Evolutionary conservation across 2,113 vertebrate species (phyloP), one percentile per base, ranked within the genome.

Genomic region (Rhabdornis inornatus): DNA sequence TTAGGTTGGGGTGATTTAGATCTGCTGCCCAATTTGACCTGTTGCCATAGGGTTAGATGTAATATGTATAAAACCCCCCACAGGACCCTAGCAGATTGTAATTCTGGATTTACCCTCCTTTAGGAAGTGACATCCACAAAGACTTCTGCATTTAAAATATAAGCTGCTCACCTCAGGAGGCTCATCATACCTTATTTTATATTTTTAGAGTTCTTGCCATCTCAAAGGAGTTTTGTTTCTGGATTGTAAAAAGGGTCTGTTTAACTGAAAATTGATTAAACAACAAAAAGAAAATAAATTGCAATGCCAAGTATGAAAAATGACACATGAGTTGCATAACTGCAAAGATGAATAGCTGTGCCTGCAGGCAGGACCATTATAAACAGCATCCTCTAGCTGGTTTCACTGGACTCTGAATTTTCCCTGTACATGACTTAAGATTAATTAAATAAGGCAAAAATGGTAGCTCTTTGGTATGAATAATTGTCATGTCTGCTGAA

Each of bases 401-500:
- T 94, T 95, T 69, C 47, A 72, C 57, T 65, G 79, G 88, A 76
- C 70, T 94, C 78, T 13, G 45, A 87, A 81, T 89, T 71, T 89
- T 92, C 84, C 65, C 50, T 2, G 27, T 57, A 84, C 49, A 55
- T 55, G 6, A 28, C 74, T 91, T 65, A 88, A 85, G 65, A 93
- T 91, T 94, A 95, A 94, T 96, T 96, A 95, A 94, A 81, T 42
- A 66, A 79, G 37, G 66, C 25, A 72, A 90, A 61, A 74, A 22
- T 40, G 10, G n/a, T 72, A 55, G 11, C 20, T 87, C 53, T 92
- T 92, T 69, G 33, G 25, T 64, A 65, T 65, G 89, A 92, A 39
- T 89, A 84, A 89, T 94, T 76, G 25, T 68, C 57, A 82, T 10
- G 40, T 64, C 77, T 70, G 60, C 49, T 1, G 6, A 69, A 92